Percentiles rank a stretch among this genome's conserved stretches.
Conservation (phyloP, 2,888 invertebrate species). For the Mesorhabditis spiculigera region DNA sequence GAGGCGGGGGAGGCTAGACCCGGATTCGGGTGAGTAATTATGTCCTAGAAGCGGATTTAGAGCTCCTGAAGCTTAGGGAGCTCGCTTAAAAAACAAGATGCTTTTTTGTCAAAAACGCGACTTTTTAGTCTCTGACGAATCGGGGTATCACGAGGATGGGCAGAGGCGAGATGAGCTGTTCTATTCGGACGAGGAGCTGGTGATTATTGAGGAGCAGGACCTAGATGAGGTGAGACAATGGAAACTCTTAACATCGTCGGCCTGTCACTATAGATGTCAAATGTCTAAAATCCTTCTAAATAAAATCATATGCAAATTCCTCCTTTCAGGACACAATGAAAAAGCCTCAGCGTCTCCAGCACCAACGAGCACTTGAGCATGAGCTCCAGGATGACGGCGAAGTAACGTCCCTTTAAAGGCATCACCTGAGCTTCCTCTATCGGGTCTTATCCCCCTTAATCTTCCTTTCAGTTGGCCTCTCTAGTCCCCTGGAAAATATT, state of each 20-base stretch:
- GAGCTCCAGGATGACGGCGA: background rate
- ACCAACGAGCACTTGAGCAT: background rate
- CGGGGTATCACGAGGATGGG: constrained; percentile 38
- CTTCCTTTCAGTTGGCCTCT: background rate
- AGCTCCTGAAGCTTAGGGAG: background rate
- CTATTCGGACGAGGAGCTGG: constrained; percentile 39
- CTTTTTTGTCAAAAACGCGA: background rate
- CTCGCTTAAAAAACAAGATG: background rate
- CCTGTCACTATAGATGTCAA: too few species aligned
- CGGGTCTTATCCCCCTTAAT: background rate
- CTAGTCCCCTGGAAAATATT: too few species aligned
- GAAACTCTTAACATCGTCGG: background rate
- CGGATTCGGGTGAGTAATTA: constrained; percentile 2
- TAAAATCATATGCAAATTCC: background rate
- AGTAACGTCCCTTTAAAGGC: background rate
- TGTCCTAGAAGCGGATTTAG: too few species aligned
- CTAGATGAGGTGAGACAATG: constrained; percentile 26
- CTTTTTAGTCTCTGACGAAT: constrained; percentile 4
- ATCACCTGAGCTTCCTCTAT: too few species aligned
- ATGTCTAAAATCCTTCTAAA: too few species aligned
- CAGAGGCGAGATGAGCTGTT: constrained; percentile 33
- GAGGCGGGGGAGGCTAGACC: background rate
- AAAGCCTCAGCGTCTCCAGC: background rate
- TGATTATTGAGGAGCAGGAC: constrained; percentile 42
- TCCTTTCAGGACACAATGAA: background rate